A percentile compares a stretch with the other conserved stretches of the same genome.
Conservation (phyloP, 2,888 invertebrate genomes). For the Smittia aterrima region DNA sequence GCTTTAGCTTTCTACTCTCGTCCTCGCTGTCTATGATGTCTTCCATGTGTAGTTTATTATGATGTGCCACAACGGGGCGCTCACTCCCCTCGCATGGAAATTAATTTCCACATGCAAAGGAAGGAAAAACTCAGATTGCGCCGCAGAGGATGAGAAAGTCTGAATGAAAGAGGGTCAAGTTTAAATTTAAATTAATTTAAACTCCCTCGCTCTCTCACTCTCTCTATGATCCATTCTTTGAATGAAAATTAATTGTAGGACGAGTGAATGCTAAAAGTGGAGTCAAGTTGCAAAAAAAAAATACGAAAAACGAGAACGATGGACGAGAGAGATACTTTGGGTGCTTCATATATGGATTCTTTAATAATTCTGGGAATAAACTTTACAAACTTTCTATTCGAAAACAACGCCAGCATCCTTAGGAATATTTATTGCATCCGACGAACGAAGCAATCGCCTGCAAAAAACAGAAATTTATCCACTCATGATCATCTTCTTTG, state of each 20-base stretch:
- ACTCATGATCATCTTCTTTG: background rate
- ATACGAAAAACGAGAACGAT: too few relatives aligned
- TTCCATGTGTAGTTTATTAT: conserved; percentile 12
- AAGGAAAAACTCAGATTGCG: background rate
- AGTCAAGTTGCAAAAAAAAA: background rate
- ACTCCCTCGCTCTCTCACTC: background rate
- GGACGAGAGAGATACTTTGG: background rate
- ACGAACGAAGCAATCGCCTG: background rate
- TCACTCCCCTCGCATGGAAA: background rate
- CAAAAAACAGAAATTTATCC: background rate
- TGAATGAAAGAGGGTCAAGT: conserved; percentile 31
- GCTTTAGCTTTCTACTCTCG: background rate
- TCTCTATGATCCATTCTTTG: background rate
- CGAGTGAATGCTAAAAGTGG: background rate
- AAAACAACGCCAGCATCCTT: conserved; percentile 26
- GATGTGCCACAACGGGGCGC: conserved; percentile 5
- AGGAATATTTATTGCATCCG: background rate
- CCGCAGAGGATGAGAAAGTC: background rate
- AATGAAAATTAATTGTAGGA: background rate
- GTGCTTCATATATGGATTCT: background rate
- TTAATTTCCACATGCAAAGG: conserved; percentile 13
- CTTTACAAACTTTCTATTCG: background rate
- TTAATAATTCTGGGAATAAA: background rate
- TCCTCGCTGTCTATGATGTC: background rate
- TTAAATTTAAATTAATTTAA: conserved; percentile 38